Conservation (phyloP, 2,888 invertebrate genomes). For the Ptilodon capucinus region DNA sequence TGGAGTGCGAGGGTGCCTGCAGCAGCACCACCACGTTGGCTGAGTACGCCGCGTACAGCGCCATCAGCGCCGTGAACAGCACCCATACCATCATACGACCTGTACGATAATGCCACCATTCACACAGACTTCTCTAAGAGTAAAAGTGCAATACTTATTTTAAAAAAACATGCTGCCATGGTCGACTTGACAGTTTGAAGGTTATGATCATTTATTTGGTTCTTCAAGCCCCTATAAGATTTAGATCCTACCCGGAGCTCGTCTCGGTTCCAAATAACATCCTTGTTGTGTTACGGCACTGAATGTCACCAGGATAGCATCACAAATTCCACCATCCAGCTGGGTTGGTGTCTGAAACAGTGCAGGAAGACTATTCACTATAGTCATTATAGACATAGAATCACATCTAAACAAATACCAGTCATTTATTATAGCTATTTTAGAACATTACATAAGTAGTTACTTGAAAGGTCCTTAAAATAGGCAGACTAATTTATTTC, state of each 20-base stretch:
- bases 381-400: too few relatives aligned
- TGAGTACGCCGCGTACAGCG: constrained; percentile 85
- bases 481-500: too few relatives aligned
- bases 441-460: too few relatives aligned
- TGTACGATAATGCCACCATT: too few relatives aligned
- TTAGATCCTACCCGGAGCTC: constrained; percentile 47
- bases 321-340: constrained; percentile 58
- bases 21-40: constrained; percentile 86
- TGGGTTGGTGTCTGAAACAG: constrained; percentile 43
- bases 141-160: not conserved
- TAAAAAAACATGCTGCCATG: too few relatives aligned
- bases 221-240: not conserved
- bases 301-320: constrained; percentile 74
- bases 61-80: constrained; percentile 67
- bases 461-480: too few relatives aligned
- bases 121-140: too few relatives aligned
- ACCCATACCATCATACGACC: constrained; percentile 60
- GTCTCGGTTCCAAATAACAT: constrained; percentile 66
- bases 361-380: not conserved
- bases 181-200: too few relatives aligned
- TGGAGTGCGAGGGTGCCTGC: constrained; percentile 83
- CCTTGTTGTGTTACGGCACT: constrained; percentile 84
- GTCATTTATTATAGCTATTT: too few relatives aligned
- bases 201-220: too few relatives aligned
- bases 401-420: too few relatives aligned